phyloP scores from a whole-genome alignment of 2,888 invertebrate genomes.

The Lamproptera curius region DNA sequence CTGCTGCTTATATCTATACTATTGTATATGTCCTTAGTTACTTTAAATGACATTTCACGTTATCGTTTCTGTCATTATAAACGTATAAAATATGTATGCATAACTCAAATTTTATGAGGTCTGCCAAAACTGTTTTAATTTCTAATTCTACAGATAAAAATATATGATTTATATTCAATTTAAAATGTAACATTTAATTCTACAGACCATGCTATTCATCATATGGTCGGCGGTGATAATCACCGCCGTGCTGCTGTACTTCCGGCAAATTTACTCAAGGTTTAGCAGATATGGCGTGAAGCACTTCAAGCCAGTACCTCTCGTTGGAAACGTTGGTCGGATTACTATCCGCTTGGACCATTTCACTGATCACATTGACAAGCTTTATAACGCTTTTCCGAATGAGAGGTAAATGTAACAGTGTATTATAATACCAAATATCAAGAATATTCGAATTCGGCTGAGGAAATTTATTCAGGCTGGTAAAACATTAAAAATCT shows the following conservation, averaged over 20 bases:
- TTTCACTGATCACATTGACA: slow-evolving; percentile 30
- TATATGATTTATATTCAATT: no score
- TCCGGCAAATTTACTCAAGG: slow-evolving; percentile 32
- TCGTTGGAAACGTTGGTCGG: slow-evolving; percentile 32
- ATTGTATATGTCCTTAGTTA: no score
- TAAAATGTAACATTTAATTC: no score
- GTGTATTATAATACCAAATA: not conserved
- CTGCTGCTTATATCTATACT: no score
- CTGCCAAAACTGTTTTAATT: no score
- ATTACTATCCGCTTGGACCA: slow-evolving; percentile 32
- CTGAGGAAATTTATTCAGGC: not conserved
- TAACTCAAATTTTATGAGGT: no score
- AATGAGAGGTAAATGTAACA: slow-evolving; percentile 46
- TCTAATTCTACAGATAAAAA: no score
- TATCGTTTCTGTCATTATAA: no score
- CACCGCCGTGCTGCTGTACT: slow-evolving; percentile 33
- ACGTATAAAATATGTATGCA: no score
- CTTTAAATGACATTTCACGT: no score
- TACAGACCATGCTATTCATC: slow-evolving; percentile 33
- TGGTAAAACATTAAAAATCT: no score
- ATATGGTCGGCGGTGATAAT: slow-evolving; percentile 34
- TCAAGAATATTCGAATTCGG: not conserved
- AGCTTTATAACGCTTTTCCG: slow-evolving; percentile 33
- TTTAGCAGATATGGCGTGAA: slow-evolving; percentile 40
- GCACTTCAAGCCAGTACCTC: slow-evolving; percentile 32